Conservation (phyloP, 2,888 invertebrate species). For the Machimus rusticus region DNA sequence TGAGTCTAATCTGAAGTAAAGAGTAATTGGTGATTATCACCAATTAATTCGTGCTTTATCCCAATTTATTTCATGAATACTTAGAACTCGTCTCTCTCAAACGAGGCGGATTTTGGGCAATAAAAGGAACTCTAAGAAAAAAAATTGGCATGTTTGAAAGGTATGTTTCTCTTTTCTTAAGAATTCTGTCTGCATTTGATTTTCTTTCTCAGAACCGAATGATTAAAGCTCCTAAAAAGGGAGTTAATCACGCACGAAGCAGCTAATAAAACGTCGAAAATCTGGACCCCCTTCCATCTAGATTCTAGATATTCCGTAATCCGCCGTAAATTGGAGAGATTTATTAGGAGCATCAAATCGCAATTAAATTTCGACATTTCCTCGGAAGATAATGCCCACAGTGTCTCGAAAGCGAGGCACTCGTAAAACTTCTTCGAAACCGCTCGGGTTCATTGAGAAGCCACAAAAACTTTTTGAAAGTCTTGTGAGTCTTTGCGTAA, state of each 20-base stretch:
- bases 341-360: neutral
- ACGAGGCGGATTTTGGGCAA: neutral
- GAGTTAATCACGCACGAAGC: neutral
- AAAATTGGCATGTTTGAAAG: neutral
- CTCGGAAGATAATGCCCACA: neutral
- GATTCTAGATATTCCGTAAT: neutral
- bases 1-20: neutral
- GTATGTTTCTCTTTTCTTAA: neutral
- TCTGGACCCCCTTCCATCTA: neutral
- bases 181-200: neutral
- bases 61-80: neutral
- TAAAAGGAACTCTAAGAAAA: neutral
- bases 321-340: neutral
- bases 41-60: neutral
- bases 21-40: neutral
- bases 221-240: neutral
- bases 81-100: neutral
- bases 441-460: neutral
- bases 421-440: neutral
- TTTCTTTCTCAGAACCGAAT: neutral
- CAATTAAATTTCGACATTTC: neutral
- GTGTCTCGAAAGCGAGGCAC: neutral
- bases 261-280: neutral
- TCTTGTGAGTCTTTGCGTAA: neutral
- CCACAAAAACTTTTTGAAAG: neutral